Percentiles rank a stretch among this genome's conserved stretches.
These are phyloP conservation scores for Melanostoma mellinum DNA, from an alignment of 2,888 invertebrate species.

Conservation along the genomic window DNA sequence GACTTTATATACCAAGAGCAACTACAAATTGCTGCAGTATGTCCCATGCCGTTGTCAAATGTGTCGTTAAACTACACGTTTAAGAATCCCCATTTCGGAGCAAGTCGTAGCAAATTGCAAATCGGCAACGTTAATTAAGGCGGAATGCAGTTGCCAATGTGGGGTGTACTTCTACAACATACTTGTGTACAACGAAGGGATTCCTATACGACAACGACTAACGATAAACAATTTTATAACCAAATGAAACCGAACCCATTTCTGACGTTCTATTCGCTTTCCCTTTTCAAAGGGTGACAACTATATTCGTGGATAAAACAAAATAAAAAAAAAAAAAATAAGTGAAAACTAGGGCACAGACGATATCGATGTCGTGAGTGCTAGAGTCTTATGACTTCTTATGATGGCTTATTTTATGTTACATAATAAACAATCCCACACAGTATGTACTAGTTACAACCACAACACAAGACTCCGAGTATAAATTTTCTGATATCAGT, in stretches of 20 bases:
- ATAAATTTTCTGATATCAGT: not conserved
- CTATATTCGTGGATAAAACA: constrained; percentile 23
- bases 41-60: not conserved
- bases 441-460: not conserved
- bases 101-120: constrained; percentile 9
- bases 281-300: constrained; percentile 10
- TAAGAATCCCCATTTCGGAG: not conserved
- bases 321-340: constrained; percentile 17
- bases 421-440: not conserved
- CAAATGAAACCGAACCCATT: not conserved
- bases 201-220: not conserved
- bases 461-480: not conserved
- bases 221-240: not conserved
- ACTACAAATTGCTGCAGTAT: not conserved
- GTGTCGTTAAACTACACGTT: not conserved
- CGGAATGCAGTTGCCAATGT: not conserved
- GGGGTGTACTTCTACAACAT: not conserved
- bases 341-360: constrained; percentile 34
- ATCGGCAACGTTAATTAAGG: constrained; percentile 24
- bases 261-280: constrained; percentile 11
- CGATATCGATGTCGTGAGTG: constrained; percentile 36
- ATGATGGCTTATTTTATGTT: constrained; percentile 2
- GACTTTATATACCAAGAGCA: constrained; percentile 2
- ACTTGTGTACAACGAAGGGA: not conserved
- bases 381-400: constrained; percentile 32